Conservation (phyloP, 2,113 vertebrate species). For the Agelaius phoeniceus region DNA sequence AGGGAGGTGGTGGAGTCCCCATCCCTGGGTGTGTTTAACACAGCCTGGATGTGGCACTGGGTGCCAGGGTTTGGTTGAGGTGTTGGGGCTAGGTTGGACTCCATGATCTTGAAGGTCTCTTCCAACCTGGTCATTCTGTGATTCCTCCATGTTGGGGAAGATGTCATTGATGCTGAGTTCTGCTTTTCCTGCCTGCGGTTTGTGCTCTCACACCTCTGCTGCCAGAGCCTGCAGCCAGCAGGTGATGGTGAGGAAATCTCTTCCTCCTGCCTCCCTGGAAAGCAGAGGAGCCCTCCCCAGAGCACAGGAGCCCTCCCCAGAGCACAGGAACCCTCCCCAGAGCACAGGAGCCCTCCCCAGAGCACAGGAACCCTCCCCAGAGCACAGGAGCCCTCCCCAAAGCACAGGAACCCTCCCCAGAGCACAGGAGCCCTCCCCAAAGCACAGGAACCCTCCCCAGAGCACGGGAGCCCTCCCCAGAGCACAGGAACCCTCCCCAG, state of each 20-base stretch:
- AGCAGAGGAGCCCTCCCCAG: not conserved
- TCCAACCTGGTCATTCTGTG: not conserved
- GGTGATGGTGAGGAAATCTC: not conserved
- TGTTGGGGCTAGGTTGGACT: not conserved
- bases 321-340: not conserved
- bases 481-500: not conserved
- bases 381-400: too few species aligned
- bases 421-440: too few species aligned
- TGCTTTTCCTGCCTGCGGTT: not conserved
- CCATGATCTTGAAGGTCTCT: not conserved
- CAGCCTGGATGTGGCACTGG: not conserved
- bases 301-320: not conserved
- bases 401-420: not conserved
- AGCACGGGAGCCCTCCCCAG: not conserved
- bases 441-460: too few species aligned
- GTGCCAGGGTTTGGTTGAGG: not conserved
- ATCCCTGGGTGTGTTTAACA: not conserved
- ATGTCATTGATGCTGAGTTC: not conserved
- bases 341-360: too few species aligned
- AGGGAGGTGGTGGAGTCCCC: too few species aligned
- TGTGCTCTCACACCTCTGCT: not conserved
- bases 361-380: too few species aligned
- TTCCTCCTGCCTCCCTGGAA: not conserved
- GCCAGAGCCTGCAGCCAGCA: not conserved
- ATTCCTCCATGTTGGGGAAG: accelerated